Conservation (phyloP, 2,888 invertebrate species). For the Sinopyrophorus schimmeli region DNA sequence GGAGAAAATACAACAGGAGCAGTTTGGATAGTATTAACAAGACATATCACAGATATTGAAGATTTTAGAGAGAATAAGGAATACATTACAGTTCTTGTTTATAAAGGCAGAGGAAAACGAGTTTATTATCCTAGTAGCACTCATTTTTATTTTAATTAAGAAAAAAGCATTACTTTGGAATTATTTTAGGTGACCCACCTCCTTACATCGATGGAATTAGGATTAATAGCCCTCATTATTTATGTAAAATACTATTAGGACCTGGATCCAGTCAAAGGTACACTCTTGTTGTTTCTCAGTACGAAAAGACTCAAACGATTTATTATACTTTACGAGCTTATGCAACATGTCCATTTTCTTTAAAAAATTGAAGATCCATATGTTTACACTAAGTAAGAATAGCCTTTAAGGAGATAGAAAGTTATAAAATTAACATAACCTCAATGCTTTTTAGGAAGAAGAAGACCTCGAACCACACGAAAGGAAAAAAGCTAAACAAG, state of each 20-base stretch:
- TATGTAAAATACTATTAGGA: slow-evolving; percentile 83
- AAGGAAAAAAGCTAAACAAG: slow-evolving; percentile 74
- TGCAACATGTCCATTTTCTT: slow-evolving; percentile 77
- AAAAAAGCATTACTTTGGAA: slow-evolving; percentile 5
- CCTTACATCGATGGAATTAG: slow-evolving; percentile 92
- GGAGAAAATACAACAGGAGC: slow-evolving; percentile 64
- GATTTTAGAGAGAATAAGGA: slow-evolving; percentile 94
- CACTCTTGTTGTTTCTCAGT: slow-evolving; percentile 90
- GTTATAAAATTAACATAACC: slow-evolving; percentile 27
- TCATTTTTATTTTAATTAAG: background rate
- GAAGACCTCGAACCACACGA: slow-evolving; percentile 74
- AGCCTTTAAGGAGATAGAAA: too few relatives aligned
- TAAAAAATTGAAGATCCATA: slow-evolving; percentile 78
- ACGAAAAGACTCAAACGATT: slow-evolving; percentile 90
- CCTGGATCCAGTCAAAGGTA: slow-evolving; percentile 63
- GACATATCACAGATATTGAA: slow-evolving; percentile 90
- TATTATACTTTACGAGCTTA: slow-evolving; percentile 88
- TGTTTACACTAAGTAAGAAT: too few relatives aligned
- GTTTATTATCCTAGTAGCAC: slow-evolving; percentile 89
- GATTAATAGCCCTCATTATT: slow-evolving; percentile 94
- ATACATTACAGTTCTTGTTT: slow-evolving; percentile 91
- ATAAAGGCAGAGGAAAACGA: slow-evolving; percentile 80
- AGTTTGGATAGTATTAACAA: slow-evolving; percentile 87
- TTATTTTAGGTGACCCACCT: slow-evolving; percentile 81
- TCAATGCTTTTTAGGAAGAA: slow-evolving; percentile 65